Percentiles rank a stretch among this genome's conserved stretches.
Evolutionary conservation across 2,888 invertebrate genomes (phyloP).

Genomic region (Podabrus alpinus): DNA sequence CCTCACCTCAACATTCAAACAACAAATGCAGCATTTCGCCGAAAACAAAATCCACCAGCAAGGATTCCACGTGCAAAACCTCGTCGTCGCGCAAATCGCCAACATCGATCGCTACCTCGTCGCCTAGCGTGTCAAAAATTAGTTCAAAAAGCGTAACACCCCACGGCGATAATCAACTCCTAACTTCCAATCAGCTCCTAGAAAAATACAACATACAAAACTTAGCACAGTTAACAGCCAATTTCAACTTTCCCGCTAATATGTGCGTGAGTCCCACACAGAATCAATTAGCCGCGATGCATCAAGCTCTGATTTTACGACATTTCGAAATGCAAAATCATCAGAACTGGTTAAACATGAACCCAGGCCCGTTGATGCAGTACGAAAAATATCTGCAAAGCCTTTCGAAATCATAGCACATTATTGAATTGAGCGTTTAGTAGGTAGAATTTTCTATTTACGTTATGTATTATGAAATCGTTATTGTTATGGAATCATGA

Average conservation of each 20-base stretch:
- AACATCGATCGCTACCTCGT: neutral
- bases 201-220: slow-evolving; percentile 55
- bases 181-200: slow-evolving; percentile 50
- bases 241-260: slow-evolving; percentile 46
- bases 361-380: slow-evolving; percentile 46
- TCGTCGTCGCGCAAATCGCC: neutral
- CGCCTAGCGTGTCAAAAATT: neutral
- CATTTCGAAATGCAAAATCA: slow-evolving; percentile 52
- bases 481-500: neutral
- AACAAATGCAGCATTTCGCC: neutral
- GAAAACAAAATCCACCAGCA: neutral
- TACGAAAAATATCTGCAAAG: slow-evolving; percentile 54
- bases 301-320: slow-evolving; percentile 53
- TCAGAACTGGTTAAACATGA: slow-evolving; percentile 51
- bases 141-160: slow-evolving; percentile 12
- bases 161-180: slow-evolving; percentile 26
- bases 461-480: neutral
- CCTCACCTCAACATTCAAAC: neutral
- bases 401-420: slow-evolving; percentile 40
- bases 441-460: neutral
- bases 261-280: slow-evolving; percentile 30
- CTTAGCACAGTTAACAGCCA: slow-evolving; percentile 53
- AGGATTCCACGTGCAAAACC: neutral
- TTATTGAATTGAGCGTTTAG: slow-evolving; percentile 9
- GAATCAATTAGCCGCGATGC: slow-evolving; percentile 47